Conservation (phyloP, 2,113 vertebrate genomes). For the Probosciger aterrimus region DNA sequence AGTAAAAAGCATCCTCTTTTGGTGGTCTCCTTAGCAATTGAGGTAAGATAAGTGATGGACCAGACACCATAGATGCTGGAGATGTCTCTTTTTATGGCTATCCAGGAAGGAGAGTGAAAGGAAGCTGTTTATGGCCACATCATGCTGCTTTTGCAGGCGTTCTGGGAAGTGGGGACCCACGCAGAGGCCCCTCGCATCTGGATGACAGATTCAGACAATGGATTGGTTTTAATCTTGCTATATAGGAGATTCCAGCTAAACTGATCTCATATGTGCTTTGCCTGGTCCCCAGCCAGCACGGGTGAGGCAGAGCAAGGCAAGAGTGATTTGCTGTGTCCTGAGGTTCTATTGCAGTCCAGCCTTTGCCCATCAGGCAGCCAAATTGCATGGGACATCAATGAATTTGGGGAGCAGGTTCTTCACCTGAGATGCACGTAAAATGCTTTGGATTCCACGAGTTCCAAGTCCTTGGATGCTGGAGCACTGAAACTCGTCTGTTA, state of each 20-base stretch:
- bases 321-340: background rate
- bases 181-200: slow-evolving; percentile 50
- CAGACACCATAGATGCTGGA: background rate
- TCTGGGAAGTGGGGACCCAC: background rate
- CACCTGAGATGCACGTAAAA: background rate
- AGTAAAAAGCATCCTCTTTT: background rate
- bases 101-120: background rate
- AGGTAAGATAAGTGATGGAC: background rate
- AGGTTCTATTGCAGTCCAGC: background rate
- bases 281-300: background rate
- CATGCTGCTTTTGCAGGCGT: background rate
- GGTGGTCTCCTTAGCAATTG: background rate
- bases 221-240: background rate
- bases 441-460: background rate
- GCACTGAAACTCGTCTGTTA: background rate
- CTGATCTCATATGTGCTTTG: slow-evolving; percentile 7
- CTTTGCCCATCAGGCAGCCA: background rate
- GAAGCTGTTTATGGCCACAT: background rate
- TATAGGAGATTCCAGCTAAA: slow-evolving; percentile 24
- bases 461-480: background rate
- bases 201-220: background rate
- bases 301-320: background rate
- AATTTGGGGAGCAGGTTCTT: background rate
- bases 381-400: accelerated
- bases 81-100: background rate